phyloP scores from a whole-genome alignment of 2,888 invertebrate species.

The Papilio demoleus region DNA sequence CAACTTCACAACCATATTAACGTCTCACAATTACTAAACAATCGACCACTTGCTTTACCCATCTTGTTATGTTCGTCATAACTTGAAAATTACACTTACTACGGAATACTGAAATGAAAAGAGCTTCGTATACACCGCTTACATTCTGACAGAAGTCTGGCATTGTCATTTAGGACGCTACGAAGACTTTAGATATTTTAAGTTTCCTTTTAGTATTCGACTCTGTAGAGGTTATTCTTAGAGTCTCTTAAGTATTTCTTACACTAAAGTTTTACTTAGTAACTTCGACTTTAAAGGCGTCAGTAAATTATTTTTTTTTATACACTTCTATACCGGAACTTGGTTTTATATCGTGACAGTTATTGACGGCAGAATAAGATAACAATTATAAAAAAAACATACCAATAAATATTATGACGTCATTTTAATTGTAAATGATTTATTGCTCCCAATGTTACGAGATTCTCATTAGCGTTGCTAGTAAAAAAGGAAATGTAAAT shows the following conservation, averaged over 20 bases:
- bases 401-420: not conserved
- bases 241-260: too few relatives aligned
- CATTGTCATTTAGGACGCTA: too few relatives aligned
- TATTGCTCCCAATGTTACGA: conserved; percentile 10
- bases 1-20: conserved; percentile 14
- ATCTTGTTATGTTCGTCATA: not conserved
- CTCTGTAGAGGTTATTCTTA: too few relatives aligned
- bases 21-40: conserved; percentile 12
- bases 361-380: conserved; percentile 19
- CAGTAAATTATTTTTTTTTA: not conserved
- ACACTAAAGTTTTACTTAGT: not conserved
- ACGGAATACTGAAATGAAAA: too few relatives aligned
- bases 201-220: too few relatives aligned
- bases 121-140: too few relatives aligned
- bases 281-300: not conserved
- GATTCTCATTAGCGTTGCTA: not conserved
- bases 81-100: not conserved
- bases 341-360: conserved; percentile 16
- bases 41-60: not conserved
- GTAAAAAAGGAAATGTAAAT: conserved; percentile 13
- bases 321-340: not conserved
- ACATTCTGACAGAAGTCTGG: too few relatives aligned
- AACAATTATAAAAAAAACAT: not conserved
- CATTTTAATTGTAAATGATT: conserved; percentile 7
- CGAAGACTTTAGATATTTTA: too few relatives aligned